phyloP scores from a whole-genome alignment of 2,888 invertebrate species.

The Drosophila mimetica region DNA sequence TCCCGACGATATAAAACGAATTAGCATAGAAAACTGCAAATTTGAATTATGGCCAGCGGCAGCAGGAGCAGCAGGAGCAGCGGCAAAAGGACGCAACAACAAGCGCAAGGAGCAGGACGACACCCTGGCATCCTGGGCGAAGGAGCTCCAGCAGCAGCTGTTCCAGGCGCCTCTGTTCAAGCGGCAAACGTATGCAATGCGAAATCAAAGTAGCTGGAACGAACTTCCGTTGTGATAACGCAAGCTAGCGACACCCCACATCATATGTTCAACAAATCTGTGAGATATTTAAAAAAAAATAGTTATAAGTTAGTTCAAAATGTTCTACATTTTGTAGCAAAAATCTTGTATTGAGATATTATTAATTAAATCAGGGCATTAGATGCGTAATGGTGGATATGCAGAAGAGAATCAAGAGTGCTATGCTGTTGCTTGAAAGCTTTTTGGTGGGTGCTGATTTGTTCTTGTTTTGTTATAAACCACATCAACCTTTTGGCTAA shows the following conservation, averaged over 20 bases:
- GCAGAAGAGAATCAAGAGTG: not conserved
- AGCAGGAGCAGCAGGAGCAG: slow-evolving; percentile 10
- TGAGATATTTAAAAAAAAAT: no score
- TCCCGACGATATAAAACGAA: slow-evolving; percentile 72
- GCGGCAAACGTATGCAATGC: slow-evolving; percentile 50
- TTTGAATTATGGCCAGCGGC: slow-evolving; percentile 80
- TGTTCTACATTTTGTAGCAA: no score
- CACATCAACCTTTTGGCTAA: not conserved
- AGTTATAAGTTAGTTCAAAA: no score
- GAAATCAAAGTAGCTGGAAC: slow-evolving; percentile 31
- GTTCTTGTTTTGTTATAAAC: not conserved
- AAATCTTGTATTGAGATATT: no score
- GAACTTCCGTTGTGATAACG: no score
- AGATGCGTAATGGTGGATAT: not conserved
- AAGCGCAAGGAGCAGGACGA: slow-evolving; percentile 30
- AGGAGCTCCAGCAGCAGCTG: slow-evolving; percentile 33
- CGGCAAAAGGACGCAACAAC: slow-evolving; percentile 15
- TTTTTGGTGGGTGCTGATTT: not conserved
- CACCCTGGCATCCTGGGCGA: slow-evolving; percentile 6
- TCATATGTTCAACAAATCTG: no score
- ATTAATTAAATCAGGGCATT: no score
- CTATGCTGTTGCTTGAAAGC: slow-evolving; percentile 2
- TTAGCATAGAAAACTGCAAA: slow-evolving; percentile 83
- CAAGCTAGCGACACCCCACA: no score
- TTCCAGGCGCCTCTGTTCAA: slow-evolving; percentile 20